Conservation (phyloP, 2,888 invertebrate species). For the Odontomyia ornata region DNA sequence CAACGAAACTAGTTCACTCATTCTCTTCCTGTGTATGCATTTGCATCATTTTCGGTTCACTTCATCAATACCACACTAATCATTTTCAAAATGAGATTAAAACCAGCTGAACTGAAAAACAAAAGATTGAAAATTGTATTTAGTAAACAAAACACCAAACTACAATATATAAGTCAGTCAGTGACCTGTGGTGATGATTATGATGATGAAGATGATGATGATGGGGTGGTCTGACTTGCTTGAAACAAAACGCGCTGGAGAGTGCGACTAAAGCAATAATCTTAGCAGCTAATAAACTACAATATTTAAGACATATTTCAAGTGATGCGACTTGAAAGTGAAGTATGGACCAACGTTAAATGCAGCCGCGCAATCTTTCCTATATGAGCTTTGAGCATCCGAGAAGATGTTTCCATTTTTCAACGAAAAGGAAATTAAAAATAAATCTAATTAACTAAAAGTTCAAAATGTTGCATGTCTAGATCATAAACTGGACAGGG, state of each 20-base stretch:
- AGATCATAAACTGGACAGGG: background rate
- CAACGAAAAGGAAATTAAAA: background rate
- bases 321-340: background rate
- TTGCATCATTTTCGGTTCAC: background rate
- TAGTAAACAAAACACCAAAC: slow-evolving; percentile 41
- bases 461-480: background rate
- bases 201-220: background rate
- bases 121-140: slow-evolving; percentile 29
- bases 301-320: background rate
- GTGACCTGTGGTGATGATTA: slow-evolving; percentile 26
- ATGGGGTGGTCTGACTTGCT: no score
- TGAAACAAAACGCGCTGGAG: background rate
- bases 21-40: no score
- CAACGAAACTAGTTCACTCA: no score
- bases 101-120: background rate
- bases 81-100: background rate
- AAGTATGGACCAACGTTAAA: background rate
- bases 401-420: background rate
- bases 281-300: slow-evolving; percentile 20
- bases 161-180: slow-evolving; percentile 29
- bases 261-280: slow-evolving; percentile 9
- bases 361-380: background rate
- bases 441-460: background rate
- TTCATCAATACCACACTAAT: background rate
- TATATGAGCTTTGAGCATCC: background rate